Percentiles rank a stretch among this genome's conserved stretches.
These are phyloP conservation scores for Chrysochloris asiatica DNA, from an alignment of 2,113 vertebrate species.

Conservation along the genomic window DNA sequence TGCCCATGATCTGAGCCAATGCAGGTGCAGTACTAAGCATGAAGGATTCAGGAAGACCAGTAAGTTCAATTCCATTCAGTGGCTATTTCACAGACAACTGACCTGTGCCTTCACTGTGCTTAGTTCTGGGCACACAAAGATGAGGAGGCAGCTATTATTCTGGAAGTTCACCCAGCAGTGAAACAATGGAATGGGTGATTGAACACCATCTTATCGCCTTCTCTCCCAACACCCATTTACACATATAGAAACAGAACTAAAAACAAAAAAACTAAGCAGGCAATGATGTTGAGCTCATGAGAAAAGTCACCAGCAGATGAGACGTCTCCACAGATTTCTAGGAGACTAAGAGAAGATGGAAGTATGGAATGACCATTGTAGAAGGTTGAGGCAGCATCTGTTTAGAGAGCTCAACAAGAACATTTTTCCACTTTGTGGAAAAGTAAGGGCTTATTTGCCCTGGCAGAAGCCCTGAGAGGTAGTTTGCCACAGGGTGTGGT, in stretches of 20 bases:
- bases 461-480: not conserved
- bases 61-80: not conserved
- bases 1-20: not conserved
- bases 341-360: not conserved
- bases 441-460: not conserved
- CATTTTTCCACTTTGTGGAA: too few species aligned
- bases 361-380: not conserved
- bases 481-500: not conserved
- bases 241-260: not conserved
- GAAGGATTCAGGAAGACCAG: not conserved
- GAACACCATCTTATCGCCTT: not conserved
- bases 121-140: not conserved
- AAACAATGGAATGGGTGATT: not conserved
- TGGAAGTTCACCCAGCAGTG: not conserved
- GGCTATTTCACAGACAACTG: not conserved
- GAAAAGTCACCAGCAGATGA: not conserved
- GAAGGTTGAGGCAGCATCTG: not conserved
- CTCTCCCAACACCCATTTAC: not conserved
- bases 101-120: not conserved
- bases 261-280: not conserved
- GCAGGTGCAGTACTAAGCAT: too few species aligned
- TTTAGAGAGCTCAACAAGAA: not conserved
- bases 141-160: constrained; percentile 11
- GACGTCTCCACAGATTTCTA: not conserved
- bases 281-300: not conserved